These are phyloP conservation scores for Rhinoraja longicauda DNA, from an alignment of 2,797 vertebrate species.

Conservation along the genomic window DNA sequence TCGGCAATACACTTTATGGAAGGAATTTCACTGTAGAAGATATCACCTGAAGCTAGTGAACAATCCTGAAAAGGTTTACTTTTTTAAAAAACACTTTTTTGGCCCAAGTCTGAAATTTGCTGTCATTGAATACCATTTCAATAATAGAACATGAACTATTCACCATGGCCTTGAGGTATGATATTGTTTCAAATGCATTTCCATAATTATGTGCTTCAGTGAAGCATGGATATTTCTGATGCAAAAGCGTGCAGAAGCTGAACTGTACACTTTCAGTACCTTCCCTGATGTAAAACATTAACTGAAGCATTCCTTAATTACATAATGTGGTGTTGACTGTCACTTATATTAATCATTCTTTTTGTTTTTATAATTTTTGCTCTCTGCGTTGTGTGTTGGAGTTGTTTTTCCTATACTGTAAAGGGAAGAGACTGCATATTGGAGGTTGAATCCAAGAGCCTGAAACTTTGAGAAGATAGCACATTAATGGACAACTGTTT, in stretches of 20 bases:
- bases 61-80: background rate
- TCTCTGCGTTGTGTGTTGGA: background rate
- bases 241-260: background rate
- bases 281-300: background rate
- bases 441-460: background rate
- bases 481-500: background rate
- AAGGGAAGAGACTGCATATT: background rate
- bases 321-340: background rate
- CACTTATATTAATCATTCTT: background rate
- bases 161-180: background rate
- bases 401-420: background rate
- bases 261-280: background rate
- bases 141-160: conserved; percentile 13
- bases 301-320: background rate
- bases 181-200: background rate
- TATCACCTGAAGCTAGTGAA: background rate
- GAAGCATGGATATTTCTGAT: conserved; percentile 17
- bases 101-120: background rate
- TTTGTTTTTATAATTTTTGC: background rate
- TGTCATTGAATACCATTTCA: background rate
- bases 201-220: conserved; percentile 6
- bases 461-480: background rate
- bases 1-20: background rate
- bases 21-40: background rate
- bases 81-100: background rate